phyloP scores from a whole-genome alignment of 2,797 vertebrate genomes.

The Acanthurus tractus region DNA sequence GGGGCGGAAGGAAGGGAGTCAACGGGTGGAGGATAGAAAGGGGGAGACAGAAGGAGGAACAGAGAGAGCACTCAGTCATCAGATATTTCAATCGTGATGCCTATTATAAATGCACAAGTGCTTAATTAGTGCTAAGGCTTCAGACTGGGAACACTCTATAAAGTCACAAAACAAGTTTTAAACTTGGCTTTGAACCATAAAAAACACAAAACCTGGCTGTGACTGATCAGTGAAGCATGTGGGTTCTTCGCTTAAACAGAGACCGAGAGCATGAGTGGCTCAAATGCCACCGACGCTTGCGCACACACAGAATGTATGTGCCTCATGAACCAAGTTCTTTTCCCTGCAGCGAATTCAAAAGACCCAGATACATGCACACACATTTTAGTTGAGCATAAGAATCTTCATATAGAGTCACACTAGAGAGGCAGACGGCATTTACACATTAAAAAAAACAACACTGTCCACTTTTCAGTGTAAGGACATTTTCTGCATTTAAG shows the following conservation, averaged over 20 bases:
- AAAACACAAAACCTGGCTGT: background rate
- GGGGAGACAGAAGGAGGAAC: slow-evolving; percentile 2
- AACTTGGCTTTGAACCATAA: background rate
- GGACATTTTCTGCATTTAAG: background rate
- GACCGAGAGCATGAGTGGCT: slow-evolving; percentile 49
- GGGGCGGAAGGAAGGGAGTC: background rate
- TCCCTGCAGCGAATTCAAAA: slow-evolving; percentile 2
- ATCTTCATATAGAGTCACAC: too few species aligned
- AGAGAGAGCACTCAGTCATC: background rate
- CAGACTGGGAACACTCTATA: background rate
- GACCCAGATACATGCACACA: background rate
- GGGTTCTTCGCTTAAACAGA: slow-evolving; percentile 11
- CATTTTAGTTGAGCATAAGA: background rate
- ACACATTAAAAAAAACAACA: background rate
- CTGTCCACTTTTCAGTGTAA: background rate
- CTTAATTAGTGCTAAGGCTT: background rate
- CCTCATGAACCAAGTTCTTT: slow-evolving; percentile 2
- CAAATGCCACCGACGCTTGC: slow-evolving; percentile 40
- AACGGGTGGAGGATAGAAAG: background rate
- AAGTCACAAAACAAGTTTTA: background rate
- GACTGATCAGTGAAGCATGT: background rate
- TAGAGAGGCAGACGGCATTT: background rate
- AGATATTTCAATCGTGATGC: slow-evolving; percentile 18
- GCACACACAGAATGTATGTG: background rate
- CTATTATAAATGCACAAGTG: slow-evolving; percentile 3